Conservation (phyloP, 2,888 invertebrate genomes). For the Girardia tigrina region DNA sequence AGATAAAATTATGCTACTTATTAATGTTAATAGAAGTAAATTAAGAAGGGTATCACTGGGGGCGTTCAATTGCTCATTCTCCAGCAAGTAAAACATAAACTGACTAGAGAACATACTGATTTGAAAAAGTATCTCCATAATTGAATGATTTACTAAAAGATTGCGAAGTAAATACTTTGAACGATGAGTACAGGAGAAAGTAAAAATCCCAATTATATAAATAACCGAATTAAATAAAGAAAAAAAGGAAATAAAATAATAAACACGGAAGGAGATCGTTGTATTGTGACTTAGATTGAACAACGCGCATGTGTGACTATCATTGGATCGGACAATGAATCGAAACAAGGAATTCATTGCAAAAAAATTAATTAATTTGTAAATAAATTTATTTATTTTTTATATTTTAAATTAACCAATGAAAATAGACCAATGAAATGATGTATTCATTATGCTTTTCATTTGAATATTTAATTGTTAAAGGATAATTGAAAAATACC, state of each 20-base stretch:
- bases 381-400: no score
- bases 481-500: no score
- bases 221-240: neutral
- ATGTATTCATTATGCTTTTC: no score
- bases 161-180: neutral
- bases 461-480: no score
- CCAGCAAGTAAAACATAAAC: slow-evolving; percentile 5
- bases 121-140: slow-evolving; percentile 18
- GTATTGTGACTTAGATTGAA: neutral
- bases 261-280: neutral
- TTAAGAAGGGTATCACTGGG: neutral
- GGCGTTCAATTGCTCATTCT: neutral
- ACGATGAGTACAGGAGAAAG: neutral
- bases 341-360: neutral
- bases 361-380: no score
- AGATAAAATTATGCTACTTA: neutral
- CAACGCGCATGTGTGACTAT: neutral
- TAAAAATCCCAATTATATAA: neutral
- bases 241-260: neutral
- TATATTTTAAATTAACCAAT: no score
- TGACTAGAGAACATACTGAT: neutral
- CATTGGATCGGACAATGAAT: neutral
- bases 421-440: no score
- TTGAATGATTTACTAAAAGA: neutral
- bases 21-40: neutral